Conservation (phyloP, 2,888 invertebrate species). For the Pterostichus madidus region DNA sequence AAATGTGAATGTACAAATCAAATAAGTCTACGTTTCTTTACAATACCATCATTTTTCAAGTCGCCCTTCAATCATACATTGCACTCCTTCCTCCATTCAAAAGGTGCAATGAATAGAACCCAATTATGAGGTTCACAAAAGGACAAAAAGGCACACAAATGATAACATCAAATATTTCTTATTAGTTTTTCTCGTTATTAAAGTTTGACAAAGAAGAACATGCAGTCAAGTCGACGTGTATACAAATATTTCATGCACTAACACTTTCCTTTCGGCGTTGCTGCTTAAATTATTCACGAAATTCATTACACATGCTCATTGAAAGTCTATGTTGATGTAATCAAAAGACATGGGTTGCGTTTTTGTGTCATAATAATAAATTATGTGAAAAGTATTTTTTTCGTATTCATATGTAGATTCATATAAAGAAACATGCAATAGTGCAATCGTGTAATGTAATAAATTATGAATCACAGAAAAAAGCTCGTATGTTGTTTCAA, state of each 20-base stretch:
- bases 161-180: conserved; percentile 41
- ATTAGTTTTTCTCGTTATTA: conserved; percentile 42
- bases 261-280: conserved; percentile 20
- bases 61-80: not conserved
- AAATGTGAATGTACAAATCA: too few relatives aligned
- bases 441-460: conserved; percentile 25
- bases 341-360: not conserved
- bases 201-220: conserved; percentile 22
- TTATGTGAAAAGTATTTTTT: conserved; percentile 25
- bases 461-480: conserved; percentile 1
- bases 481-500: not conserved
- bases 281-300: conserved; percentile 21
- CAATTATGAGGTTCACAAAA: conserved; percentile 21
- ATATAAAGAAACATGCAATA: conserved; percentile 30
- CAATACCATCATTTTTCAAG: conserved; percentile 4
- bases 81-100: conserved; percentile 8
- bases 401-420: conserved; percentile 9
- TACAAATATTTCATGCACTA: conserved; percentile 32
- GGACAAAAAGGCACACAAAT: conserved; percentile 30
- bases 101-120: conserved; percentile 32
- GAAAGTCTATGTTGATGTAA: not conserved
- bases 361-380: conserved; percentile 8
- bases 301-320: conserved; percentile 22
- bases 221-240: not conserved
- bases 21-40: too few relatives aligned